Conservation (phyloP, 2,113 vertebrate genomes). For the Cryptomyrus ogoouensis region DNA sequence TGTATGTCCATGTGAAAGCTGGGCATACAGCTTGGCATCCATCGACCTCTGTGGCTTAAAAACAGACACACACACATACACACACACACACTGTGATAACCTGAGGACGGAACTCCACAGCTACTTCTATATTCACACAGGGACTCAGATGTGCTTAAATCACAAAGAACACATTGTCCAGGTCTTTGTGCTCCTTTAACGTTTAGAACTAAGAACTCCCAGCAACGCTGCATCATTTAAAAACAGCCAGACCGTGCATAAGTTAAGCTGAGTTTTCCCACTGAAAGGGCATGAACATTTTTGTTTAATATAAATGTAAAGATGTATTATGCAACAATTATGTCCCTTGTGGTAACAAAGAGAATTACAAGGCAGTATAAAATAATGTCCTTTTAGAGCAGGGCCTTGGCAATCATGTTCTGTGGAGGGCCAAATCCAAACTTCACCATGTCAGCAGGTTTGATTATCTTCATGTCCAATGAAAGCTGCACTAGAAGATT, state of each 20-base stretch:
- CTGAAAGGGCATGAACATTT: neutral
- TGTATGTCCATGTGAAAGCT: neutral
- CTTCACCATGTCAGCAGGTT: neutral
- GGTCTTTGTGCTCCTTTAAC: neutral
- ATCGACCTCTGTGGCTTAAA: neutral
- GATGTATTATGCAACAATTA: neutral
- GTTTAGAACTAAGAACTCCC: neutral
- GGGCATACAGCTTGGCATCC: neutral
- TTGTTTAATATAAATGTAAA: neutral
- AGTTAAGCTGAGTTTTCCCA: neutral
- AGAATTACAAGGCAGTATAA: neutral
- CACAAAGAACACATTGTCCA: neutral
- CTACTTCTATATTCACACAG: neutral
- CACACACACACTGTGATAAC: neutral
- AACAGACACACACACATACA: slow-evolving; percentile 11
- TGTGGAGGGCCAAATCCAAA: neutral
- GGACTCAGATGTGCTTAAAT: neutral
- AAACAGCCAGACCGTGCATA: neutral
- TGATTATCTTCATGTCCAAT: neutral
- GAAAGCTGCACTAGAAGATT: neutral
- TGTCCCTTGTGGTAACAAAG: slow-evolving; percentile 2
- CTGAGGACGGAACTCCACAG: neutral
- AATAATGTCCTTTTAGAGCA: neutral
- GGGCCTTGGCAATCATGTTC: neutral
- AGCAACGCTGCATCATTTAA: neutral